These are phyloP conservation scores for Synanthedon myopaeformis DNA, from an alignment of 2,888 invertebrate species.

Conservation along the genomic window DNA sequence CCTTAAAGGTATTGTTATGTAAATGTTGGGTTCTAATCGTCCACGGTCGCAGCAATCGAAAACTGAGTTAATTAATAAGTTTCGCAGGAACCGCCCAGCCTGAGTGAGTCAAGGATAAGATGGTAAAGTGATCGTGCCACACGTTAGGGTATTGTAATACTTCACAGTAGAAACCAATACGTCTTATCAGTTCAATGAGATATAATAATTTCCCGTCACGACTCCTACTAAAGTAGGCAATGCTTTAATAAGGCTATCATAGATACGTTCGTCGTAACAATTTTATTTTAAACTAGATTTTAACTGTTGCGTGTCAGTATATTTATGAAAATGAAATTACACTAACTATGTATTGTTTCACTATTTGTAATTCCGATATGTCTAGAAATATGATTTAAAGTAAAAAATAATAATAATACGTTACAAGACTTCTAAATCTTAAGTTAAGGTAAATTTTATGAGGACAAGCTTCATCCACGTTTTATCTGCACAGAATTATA, in stretches of 20 bases:
- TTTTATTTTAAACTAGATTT: too few relatives aligned
- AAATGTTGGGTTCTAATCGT: constrained; percentile 23
- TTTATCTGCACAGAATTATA: too few relatives aligned
- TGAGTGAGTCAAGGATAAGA: constrained; percentile 53
- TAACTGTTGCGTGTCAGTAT: too few relatives aligned
- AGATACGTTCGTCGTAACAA: not conserved
- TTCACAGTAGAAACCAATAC: not conserved
- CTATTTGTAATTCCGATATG: too few relatives aligned
- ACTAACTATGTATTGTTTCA: too few relatives aligned
- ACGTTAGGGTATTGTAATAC: constrained; percentile 15
- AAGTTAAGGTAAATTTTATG: too few relatives aligned
- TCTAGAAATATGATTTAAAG: too few relatives aligned
- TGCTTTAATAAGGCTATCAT: constrained; percentile 9
- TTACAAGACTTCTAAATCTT: too few relatives aligned
- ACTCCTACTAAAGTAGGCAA: not conserved
- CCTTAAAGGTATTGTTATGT: constrained; percentile 5
- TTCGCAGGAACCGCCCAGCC: constrained; percentile 32
- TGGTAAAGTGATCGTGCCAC: constrained; percentile 45
- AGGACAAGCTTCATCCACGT: too few relatives aligned
- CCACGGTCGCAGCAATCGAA: constrained; percentile 15
- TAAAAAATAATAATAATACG: too few relatives aligned
- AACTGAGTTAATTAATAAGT: constrained; percentile 28
- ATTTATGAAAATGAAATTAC: too few relatives aligned
- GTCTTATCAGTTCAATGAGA: not conserved
- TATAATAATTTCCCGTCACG: constrained; percentile 9